Evolutionary conservation across 2,888 invertebrate genomes (phyloP), one percentile per base, ranked within the genome.

Genomic region (Carcina quercana): DNA sequence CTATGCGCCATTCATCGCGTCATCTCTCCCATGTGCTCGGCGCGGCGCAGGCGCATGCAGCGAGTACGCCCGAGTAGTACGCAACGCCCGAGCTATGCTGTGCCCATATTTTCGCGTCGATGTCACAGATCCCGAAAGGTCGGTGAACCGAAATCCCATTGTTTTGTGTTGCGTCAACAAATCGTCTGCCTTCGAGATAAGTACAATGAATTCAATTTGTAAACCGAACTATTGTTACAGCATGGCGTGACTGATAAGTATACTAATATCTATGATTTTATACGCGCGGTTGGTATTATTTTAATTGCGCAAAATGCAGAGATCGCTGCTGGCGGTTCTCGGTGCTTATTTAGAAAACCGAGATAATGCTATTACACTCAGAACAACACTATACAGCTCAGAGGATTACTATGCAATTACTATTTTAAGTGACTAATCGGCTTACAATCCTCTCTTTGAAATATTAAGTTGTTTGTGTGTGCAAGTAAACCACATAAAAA

Each of bases 111-210:
- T 79, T 75, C 66, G 66, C 69, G 55, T 57, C 75, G 70, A 69
- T 79, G 79, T 79, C 80, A 80, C 75, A 74, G 72, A 68, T 71
- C 65, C 64, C 59, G 53, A 74, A 74, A 80, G 80, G 82, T 80
- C 76, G 63, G 55, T 72, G 78, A 79, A 75, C 78, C 59, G 59
- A 70, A 71, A 71, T 64, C 65, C 76, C 67, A 80, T 82, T 82
- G 82, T 82, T 70, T 72, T 59, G 65, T 56, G 64, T 82, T 82
- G 79, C 82, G 74, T 76, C 76, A 82, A 65, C 69, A 63, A 61
- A 74, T 68, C 76, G 64, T 78, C 79, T 79, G 75, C 75, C 64
- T 66, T 59, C 55, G 57, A 54, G 58, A n/a, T n/a, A n/a, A 55
- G 59, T 64, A 67, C 61, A 61, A 62, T 72, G 65, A 73, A 71